A percentile compares a stretch with the other conserved stretches of the same genome.
phyloP scores from a whole-genome alignment of 2,888 invertebrate species.

The Belgica antarctica region DNA sequence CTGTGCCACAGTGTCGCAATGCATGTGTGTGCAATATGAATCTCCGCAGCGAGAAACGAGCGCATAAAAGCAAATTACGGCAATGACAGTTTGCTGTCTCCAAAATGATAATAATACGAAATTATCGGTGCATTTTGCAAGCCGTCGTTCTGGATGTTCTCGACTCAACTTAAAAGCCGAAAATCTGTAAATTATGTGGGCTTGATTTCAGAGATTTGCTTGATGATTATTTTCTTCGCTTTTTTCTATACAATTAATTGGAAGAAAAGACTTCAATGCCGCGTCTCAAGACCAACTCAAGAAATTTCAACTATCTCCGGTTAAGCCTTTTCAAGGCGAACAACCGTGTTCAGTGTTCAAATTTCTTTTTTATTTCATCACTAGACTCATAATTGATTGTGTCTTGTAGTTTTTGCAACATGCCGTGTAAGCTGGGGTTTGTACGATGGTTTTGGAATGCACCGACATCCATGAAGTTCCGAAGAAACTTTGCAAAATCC shows the following conservation, averaged over 20 bases:
- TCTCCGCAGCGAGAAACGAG: conserved; percentile 17
- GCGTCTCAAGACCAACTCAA: conserved; percentile 12
- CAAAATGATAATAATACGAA: conserved; percentile 31
- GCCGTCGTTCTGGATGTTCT: background rate
- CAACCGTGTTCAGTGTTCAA: conserved; percentile 1
- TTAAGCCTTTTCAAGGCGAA: conserved; percentile 11
- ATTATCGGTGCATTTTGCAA: conserved; percentile 1
- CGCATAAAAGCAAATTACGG: conserved; percentile 39
- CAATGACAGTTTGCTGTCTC: conserved; percentile 35
- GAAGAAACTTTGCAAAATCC: too few species aligned
- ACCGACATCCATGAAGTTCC: too few species aligned
- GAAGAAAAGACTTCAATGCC: conserved; percentile 31
- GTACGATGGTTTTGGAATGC: too few species aligned
- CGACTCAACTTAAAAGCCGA: conserved; percentile 13
- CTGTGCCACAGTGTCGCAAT: conserved; percentile 25
- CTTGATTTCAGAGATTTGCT: conserved; percentile 1
- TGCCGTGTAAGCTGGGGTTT: background rate
- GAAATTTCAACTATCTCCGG: background rate
- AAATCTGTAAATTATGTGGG: conserved; percentile 37
- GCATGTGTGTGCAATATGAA: conserved; percentile 30
- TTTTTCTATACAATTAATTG: conserved; percentile 10
- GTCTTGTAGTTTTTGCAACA: background rate
- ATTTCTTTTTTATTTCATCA: conserved; percentile 26
- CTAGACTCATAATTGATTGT: conserved; percentile 8
- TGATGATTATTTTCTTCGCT: background rate